Conservation (phyloP, 2,113 vertebrate species). For the Cettia cetti region DNA sequence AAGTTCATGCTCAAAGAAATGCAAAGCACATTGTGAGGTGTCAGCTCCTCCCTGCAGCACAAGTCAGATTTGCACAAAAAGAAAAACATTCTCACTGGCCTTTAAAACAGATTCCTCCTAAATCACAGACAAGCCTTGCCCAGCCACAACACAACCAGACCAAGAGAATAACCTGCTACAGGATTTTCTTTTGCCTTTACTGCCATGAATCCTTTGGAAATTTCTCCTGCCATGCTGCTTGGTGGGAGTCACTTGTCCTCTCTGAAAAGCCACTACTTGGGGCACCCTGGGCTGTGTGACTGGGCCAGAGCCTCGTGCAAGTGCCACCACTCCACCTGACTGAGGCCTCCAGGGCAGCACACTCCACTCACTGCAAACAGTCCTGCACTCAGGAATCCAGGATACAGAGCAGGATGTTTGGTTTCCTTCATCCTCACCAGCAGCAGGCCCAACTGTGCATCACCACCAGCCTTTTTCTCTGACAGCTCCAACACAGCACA, state of each 20-base stretch:
- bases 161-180: fast-evolving
- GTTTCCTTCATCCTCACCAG: background rate
- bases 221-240: fast-evolving
- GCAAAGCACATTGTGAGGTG: background rate
- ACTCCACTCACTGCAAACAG: fast-evolving
- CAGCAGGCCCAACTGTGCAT: background rate
- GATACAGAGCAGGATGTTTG: background rate
- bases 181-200: background rate
- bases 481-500: background rate
- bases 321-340: fast-evolving
- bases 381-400: background rate
- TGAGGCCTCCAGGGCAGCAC: background rate
- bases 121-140: background rate
- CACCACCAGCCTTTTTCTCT: background rate
- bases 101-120: background rate
- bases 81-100: background rate
- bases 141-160: background rate
- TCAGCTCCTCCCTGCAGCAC: background rate
- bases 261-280: no score
- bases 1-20: background rate
- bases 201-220: background rate
- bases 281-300: fast-evolving
- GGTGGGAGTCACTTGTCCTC: background rate
- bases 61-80: background rate
- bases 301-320: fast-evolving